Evolutionary conservation across 1,140 invertebrate genomes (phyloP).

Genomic region (Musca domestica): DNA sequence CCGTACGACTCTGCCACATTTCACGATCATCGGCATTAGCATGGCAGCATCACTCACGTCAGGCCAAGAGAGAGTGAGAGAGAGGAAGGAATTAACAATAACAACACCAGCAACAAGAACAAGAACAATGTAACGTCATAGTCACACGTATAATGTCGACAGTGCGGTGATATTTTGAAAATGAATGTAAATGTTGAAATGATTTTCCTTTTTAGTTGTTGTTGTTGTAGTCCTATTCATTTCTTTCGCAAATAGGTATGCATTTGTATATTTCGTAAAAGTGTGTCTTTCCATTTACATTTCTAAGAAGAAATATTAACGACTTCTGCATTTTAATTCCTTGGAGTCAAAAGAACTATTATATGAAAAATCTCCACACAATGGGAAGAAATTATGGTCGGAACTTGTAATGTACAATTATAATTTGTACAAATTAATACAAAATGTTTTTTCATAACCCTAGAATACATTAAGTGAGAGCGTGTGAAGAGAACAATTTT

Average conservation of each 20-base stretch:
- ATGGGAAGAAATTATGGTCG: too few species aligned
- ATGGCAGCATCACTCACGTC: too few species aligned
- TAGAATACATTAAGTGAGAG: too few species aligned
- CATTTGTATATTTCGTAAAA: not conserved
- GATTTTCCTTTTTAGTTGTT: not conserved
- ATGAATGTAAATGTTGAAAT: not conserved
- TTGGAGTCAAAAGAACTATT: too few species aligned
- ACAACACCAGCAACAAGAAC: not conserved
- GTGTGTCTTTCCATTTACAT: not conserved
- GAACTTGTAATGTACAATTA: too few species aligned
- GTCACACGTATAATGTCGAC: slow-evolving; percentile 5
- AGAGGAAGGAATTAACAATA: not conserved
- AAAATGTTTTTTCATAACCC: too few species aligned
- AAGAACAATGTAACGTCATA: slow-evolving; percentile 8
- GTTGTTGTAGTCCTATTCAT: not conserved
- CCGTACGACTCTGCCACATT: slow-evolving; percentile 6
- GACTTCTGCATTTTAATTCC: not conserved
- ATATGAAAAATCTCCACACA: too few species aligned
- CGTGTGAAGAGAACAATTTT: too few species aligned
- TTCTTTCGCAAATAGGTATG: not conserved
- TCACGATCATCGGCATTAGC: not conserved
- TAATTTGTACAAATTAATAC: too few species aligned
- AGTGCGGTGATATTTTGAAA: not conserved
- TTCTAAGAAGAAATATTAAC: not conserved
- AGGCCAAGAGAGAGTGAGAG: too few species aligned